phyloP scores from a whole-genome alignment of 2,113 vertebrate species.

The Ellobius talpinus region DNA sequence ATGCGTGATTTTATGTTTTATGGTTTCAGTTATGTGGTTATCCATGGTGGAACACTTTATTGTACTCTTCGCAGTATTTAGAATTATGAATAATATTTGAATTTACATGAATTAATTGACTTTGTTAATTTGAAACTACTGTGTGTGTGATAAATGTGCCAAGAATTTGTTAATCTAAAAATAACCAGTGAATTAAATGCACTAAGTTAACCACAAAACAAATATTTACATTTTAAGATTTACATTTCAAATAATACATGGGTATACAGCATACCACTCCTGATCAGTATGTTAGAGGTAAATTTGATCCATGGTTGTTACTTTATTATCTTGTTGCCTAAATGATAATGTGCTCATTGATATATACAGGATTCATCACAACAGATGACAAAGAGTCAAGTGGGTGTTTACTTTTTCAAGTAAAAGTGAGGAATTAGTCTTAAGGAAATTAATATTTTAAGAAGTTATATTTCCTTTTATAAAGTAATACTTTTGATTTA shows the following conservation, averaged over 20 bases:
- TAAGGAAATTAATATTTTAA: slow-evolving; percentile 49
- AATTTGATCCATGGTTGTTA: slow-evolving; percentile 43
- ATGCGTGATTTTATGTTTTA: background rate
- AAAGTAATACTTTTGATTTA: slow-evolving; percentile 44
- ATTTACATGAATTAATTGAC: slow-evolving; percentile 26
- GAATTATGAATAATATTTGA: slow-evolving; percentile 12
- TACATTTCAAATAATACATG: slow-evolving; percentile 54
- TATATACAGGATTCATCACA: slow-evolving; percentile 44
- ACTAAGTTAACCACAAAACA: background rate
- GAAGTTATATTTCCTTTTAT: slow-evolving; percentile 14
- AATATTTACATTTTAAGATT: background rate
- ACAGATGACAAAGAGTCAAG: background rate
- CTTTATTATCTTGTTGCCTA: slow-evolving; percentile 48
- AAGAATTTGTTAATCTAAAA: slow-evolving; percentile 33
- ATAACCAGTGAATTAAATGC: background rate
- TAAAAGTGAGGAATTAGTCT: slow-evolving; percentile 18
- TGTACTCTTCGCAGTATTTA: background rate
- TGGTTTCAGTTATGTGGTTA: background rate
- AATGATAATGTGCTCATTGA: slow-evolving; percentile 43
- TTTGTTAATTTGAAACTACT: slow-evolving; percentile 6
- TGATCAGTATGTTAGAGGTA: slow-evolving; percentile 67
- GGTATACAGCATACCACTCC: slow-evolving; percentile 57
- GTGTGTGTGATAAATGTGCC: background rate
- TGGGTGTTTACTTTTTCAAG: slow-evolving; percentile 11
- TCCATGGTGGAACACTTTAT: background rate